These are phyloP conservation scores for Pseudococcus jackbeardsleyi DNA, from an alignment of 2,888 invertebrate genomes.

Conservation along the genomic window DNA sequence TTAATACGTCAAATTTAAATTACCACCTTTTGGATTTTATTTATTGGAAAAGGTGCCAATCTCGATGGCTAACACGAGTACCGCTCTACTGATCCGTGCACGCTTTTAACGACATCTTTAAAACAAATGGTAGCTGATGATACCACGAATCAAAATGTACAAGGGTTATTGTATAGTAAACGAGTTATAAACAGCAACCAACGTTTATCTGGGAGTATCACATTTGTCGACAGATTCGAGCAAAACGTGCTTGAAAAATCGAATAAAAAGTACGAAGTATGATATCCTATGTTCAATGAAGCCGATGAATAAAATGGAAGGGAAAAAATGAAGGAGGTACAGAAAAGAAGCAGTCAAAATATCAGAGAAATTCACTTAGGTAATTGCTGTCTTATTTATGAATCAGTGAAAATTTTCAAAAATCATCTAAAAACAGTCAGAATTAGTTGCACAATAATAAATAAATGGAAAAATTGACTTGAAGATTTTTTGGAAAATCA, in stretches of 20 bases:
- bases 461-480: no score
- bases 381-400: no score
- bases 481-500: no score
- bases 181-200: not conserved
- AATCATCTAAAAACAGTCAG: no score
- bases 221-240: not conserved
- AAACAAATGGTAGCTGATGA: constrained; percentile 30
- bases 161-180: not conserved
- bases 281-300: no score
- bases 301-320: no score
- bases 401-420: no score
- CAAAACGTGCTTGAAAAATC: not conserved
- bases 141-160: not conserved
- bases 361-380: no score
- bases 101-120: constrained; percentile 17
- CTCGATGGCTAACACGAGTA: not conserved
- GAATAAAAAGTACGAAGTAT: no score
- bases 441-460: no score
- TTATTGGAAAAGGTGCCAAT: constrained; percentile 24
- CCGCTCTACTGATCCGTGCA: not conserved
- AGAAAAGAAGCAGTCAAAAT: no score
- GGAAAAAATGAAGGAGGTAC: no score
- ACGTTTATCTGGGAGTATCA: not conserved
- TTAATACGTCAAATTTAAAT: constrained; percentile 14
- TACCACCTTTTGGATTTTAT: not conserved